These are phyloP conservation scores for Globodera ellingtonae DNA, from an alignment of 1,140 invertebrate genomes.

Conservation along the genomic window DNA sequence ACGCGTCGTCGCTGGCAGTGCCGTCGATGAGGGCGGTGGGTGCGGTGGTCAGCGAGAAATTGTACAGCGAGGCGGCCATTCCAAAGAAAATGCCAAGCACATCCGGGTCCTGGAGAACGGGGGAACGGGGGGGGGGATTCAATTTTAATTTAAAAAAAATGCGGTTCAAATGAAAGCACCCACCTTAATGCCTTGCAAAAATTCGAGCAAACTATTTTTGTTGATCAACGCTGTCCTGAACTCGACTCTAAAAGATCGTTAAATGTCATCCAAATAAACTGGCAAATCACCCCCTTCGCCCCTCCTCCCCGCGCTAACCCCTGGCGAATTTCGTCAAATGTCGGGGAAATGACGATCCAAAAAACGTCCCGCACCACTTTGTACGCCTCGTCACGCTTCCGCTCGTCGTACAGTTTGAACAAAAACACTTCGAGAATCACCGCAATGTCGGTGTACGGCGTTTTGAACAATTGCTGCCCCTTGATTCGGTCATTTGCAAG, in stretches of 20 bases:
- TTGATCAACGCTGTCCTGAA: slow-evolving; percentile 16
- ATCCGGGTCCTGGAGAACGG: slow-evolving; percentile 17
- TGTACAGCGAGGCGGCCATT: slow-evolving; percentile 11
- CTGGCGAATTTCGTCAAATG: slow-evolving; percentile 22
- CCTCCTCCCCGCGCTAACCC: not conserved
- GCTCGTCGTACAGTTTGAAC: slow-evolving; percentile 18
- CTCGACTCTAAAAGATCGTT: slow-evolving; percentile 1
- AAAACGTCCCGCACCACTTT: slow-evolving; percentile 28
- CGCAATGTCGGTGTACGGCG: slow-evolving; percentile 30
- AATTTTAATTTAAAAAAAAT: not conserved
- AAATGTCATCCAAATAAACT: slow-evolving; percentile 8
- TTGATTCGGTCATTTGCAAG: slow-evolving; percentile 21
- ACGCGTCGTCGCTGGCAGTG: not conserved
- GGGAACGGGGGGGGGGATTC: too few species aligned
- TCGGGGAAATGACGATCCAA: slow-evolving; percentile 33
- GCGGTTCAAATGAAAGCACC: not conserved
- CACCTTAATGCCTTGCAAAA: slow-evolving; percentile 28
- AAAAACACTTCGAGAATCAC: slow-evolving; percentile 22
- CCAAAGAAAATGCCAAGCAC: slow-evolving; percentile 14
- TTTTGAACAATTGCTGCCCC: slow-evolving; percentile 24
- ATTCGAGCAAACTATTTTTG: slow-evolving; percentile 18
- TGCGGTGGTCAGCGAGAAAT: slow-evolving; percentile 14
- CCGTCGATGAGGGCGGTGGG: not conserved
- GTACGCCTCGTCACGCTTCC: slow-evolving; percentile 18
- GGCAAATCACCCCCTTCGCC: not conserved